These are phyloP conservation scores for Scaptodrosophila latifasciaeformis DNA, from an alignment of 2,888 invertebrate species.

Conservation along the genomic window DNA sequence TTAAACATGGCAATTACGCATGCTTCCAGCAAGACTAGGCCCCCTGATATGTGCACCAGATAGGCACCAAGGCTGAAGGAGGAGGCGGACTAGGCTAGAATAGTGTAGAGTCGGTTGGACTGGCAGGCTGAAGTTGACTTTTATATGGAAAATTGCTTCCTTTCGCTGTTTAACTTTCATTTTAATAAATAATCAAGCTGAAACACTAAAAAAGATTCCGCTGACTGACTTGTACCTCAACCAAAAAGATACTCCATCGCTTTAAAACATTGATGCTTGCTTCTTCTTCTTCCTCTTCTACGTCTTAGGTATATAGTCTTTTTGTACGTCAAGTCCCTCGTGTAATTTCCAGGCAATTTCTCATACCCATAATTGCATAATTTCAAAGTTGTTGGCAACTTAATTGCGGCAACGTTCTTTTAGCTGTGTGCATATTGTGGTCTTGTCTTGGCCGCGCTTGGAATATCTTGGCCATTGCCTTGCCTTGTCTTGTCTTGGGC, in stretches of 20 bases:
- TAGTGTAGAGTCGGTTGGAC: slow-evolving; percentile 1
- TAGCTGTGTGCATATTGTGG: too few relatives aligned
- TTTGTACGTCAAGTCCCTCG: slow-evolving; percentile 59
- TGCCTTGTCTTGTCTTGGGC: slow-evolving; percentile 3
- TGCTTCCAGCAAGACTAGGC: not conserved
- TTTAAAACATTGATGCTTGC: not conserved
- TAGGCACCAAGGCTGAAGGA: not conserved
- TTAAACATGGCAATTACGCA: slow-evolving; percentile 66
- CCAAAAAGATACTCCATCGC: slow-evolving; percentile 13
- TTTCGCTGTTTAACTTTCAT: slow-evolving; percentile 66
- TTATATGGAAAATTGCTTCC: slow-evolving; percentile 63
- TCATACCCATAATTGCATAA: slow-evolving; percentile 73
- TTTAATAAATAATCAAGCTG: slow-evolving; percentile 65
- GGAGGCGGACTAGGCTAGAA: slow-evolving; percentile 1
- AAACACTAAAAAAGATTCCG: slow-evolving; percentile 13
- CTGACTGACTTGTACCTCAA: slow-evolving; percentile 36
- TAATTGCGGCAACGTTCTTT: slow-evolving; percentile 68
- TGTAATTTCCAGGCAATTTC: slow-evolving; percentile 71
- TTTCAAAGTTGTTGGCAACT: slow-evolving; percentile 75
- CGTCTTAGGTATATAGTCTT: slow-evolving; percentile 2
- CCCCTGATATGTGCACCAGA: not conserved
- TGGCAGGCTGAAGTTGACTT: slow-evolving; percentile 5
- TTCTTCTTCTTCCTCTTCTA: slow-evolving; percentile 5
- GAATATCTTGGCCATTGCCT: not conserved
- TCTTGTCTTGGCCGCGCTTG: not conserved